Base-by-base conservation (phyloP, 2,113 vertebrate species). In the Serinus canaria region DNA sequence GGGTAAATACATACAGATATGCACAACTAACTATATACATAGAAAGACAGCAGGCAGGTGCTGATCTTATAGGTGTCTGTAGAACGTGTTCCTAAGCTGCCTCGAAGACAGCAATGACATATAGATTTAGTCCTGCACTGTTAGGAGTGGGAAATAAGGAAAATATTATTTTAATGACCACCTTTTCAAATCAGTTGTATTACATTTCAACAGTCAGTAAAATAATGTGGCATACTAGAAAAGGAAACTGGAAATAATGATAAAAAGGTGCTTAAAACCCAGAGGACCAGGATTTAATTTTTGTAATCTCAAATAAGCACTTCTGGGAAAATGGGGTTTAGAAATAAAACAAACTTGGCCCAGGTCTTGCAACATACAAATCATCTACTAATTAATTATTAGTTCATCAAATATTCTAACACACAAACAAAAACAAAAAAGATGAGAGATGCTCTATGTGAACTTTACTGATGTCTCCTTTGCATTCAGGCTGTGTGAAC, bases 371-470 rank as follows among this genome's bases (percentile, higher is more conserved):
- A 49, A 94, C 75, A 87, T 63, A 94, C 44, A 87, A 58, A 39
- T 69, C 59, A 89, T 72, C 75, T 97, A 52, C 47, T 87, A 62
- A 46, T 92, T 80, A 93, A 43, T 92, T 68, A 92, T 67, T 94
- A 88, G 78, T 89, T 97, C 72, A 91, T 91, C 90, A 83, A 83
- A 91, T 73, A 59, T 17, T 72, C 59, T 91, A 73, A 60, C 23
- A 52, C 39, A 44, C 24, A 76, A 63, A 84, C 19, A 66, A 92
- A 88, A 91, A 4, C 39, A 58, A 88, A 91, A 4, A 37, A 58
- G 62, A 31, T 53, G 30, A 22, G 15, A 55, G 21, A 50, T 18
- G 50, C 19, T 69, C 31, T 78, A 4, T 28, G 37, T 58, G 77
- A 66, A 43, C 50, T 66, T 80, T 80, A 67, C 23, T 9, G 27